Base-by-base conservation (phyloP, 2,797 vertebrate genomes). In the Rhabdomys pumilio region DNA sequence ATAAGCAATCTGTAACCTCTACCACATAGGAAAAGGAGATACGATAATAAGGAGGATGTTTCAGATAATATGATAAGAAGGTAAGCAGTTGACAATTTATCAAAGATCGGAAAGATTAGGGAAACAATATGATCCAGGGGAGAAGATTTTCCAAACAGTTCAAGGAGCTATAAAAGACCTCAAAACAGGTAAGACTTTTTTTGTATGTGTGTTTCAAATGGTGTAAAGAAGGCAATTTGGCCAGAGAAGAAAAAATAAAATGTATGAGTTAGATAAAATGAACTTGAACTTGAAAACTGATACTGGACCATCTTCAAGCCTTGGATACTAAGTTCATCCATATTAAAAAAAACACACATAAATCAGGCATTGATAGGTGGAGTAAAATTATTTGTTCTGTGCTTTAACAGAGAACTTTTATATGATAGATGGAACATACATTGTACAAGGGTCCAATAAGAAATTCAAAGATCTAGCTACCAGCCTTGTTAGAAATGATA, bases 51-150 rank as follows among this genome's bases (percentile, higher is more conserved):
- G 38, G n/a, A 94, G 15, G 26, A 61, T 41, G 61, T 11, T 92
- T 90, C 81, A 72, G 41, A 65, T 63, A 53, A 50, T 22, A 29
- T 73, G 29, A 13, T 55, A 34, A 86, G 34, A 34, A 86, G 34
- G 44, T n/a, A 63, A 59, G 22, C 65, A n/a, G 47, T 75, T 69
- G 59, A 91, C 22, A 88, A 93, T 95, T 95, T 88, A 80, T 85
- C 34, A 63, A 65, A 79, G 6, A 89, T 88, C 22, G 89, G 19
- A 7, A 85, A 84, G 31, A 69, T 47, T 41, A 69, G 57, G n/a
- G 38, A 53, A 75, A 81, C 44, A 31, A 82, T 10, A 55, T 67
- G 19, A 85, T 81, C 13, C 84, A 31, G 2, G 4, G 34, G 0
- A 15, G 61, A 89, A 81, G 10, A 13, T 84, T 93, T 89, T n/a